These are phyloP conservation scores for Pteropus alecto DNA, from an alignment of 2,113 vertebrate genomes.

Conservation along the genomic window DNA sequence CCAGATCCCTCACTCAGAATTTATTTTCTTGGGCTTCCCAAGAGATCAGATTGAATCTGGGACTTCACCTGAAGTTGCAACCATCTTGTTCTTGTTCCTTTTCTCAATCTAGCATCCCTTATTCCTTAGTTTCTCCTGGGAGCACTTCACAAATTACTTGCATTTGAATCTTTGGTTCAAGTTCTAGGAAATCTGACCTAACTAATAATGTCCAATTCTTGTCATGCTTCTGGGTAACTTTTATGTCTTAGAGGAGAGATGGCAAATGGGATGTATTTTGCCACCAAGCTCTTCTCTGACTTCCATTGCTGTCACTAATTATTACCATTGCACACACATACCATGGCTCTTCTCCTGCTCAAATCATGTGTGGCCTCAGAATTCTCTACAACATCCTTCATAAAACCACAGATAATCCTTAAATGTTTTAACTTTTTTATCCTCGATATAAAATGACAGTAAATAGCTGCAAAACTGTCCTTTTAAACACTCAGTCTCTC, in stretches of 20 bases:
- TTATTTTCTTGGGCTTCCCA: neutral
- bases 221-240: neutral
- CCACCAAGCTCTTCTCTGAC: neutral
- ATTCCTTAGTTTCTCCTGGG: neutral
- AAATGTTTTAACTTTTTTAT: neutral
- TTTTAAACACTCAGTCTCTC: neutral
- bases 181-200: neutral
- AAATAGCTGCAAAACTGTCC: neutral
- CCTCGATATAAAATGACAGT: neutral
- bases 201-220: neutral
- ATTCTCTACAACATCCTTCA: neutral
- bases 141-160: neutral
- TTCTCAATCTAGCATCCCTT: neutral
- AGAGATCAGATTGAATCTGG: neutral
- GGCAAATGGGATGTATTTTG: neutral
- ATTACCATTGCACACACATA: no score
- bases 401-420: neutral
- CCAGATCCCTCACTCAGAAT: neutral
- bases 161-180: neutral
- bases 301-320: neutral
- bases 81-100: neutral
- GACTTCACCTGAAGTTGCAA: neutral
- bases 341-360: neutral
- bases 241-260: neutral
- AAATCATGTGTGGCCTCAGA: neutral